Base-by-base conservation (phyloP, 2,797 vertebrate genomes). In the Sebastes matsubarae region DNA sequence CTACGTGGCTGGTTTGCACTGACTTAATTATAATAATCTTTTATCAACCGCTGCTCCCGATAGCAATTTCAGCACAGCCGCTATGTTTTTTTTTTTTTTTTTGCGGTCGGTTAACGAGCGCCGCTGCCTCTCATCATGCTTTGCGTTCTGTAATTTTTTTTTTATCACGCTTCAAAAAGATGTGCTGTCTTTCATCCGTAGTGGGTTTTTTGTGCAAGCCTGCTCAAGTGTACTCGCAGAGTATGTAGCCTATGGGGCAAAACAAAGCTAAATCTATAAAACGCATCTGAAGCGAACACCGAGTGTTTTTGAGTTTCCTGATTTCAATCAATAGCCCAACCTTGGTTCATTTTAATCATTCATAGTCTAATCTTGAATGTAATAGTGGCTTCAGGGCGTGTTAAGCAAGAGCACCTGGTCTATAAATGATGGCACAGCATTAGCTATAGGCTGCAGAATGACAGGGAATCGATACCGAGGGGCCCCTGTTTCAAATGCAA, bases 281-380 rank as follows among this genome's bases (percentile, higher is more conserved):
- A 86, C 2, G 78, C 79, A 86, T 89, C 86, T 86, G 66, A 85
- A 79, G 82, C 36, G 4, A 84, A 88, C n/a, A 18, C 72, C 2
- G 54, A 87, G 68, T 85, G 84, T 87, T 89, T 90, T 90, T 82
- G 77, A 86, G 87, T 88, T 92, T 92, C 80, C 89, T 81, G 81
- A 90, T 90, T 90, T 77, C 55, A 82, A 91, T 94, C 92, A 57
- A 93, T 94, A 89, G 22, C 67, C 65, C 83, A 85, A 90, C 90
- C 93, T 92, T 90, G 88, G 84, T 81, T 92, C 75, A 88, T 93
- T 92, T 93, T 86, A 92, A 93, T 93, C 93, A 93, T 93, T 93
- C 89, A 93, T 88, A 83, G 86, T 92, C 85, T 92, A 91, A 94
- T 93, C 90, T 91, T 88, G 82, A 91, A 90, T 89, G 89, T 93